Percentiles rank a stretch among this genome's conserved stretches.
Conservation (phyloP, 2,797 vertebrate genomes). For the Gobionotothen gibberifrons region DNA sequence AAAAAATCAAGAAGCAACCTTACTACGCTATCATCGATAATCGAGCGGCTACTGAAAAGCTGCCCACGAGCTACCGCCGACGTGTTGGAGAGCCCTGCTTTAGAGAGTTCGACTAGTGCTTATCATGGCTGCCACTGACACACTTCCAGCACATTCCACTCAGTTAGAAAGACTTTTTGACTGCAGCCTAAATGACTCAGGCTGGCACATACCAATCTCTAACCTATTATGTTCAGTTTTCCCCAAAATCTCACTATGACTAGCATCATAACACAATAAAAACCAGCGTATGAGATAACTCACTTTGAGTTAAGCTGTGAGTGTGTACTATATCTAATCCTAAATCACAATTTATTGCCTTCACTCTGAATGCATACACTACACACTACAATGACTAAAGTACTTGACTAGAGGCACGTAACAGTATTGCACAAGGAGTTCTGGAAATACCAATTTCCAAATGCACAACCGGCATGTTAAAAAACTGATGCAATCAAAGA, state of each 20-base stretch:
- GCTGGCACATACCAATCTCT: background rate
- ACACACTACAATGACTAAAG: background rate
- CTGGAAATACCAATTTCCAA: constrained; percentile 45
- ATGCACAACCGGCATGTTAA: constrained; percentile 24
- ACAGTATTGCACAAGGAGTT: constrained; percentile 37
- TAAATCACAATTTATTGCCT: background rate
- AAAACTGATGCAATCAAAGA: constrained; percentile 56
- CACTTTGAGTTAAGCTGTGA: background rate
- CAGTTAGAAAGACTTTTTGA: too few species aligned
- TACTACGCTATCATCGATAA: too few species aligned
- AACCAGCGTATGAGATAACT: constrained; percentile 3
- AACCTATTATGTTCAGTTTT: constrained; percentile 1
- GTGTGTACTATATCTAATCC: background rate
- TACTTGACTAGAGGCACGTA: background rate
- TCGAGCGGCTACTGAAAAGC: too few species aligned
- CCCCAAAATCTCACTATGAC: background rate
- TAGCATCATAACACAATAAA: constrained; percentile 5
- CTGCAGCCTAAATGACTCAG: background rate
- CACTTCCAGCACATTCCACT: too few species aligned
- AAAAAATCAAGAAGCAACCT: too few species aligned
- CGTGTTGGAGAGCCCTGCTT: too few species aligned
- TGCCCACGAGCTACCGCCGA: too few species aligned
- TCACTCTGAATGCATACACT: background rate
- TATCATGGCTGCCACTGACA: too few species aligned
- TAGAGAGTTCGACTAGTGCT: too few species aligned